These are phyloP conservation scores for Protonibea diacanthus DNA, from an alignment of 2,797 vertebrate species.

Conservation along the genomic window DNA sequence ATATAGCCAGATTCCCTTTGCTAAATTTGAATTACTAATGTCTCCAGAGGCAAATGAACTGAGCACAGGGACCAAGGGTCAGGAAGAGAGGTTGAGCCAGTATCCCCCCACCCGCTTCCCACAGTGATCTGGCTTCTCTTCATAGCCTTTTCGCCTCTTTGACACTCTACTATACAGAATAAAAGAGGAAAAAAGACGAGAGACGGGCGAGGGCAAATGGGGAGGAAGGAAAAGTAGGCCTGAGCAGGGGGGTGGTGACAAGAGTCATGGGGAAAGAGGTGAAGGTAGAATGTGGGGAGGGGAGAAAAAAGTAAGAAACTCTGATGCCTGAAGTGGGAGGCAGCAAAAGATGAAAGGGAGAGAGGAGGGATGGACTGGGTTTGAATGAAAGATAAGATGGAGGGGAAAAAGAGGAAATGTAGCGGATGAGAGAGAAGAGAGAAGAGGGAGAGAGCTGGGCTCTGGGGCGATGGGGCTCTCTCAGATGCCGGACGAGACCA, in stretches of 20 bases:
- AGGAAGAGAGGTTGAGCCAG: conserved; percentile 49
- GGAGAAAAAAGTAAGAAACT: conserved; percentile 30
- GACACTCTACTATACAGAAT: conserved; percentile 44
- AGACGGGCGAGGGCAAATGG: conserved; percentile 40
- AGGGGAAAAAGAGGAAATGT: conserved; percentile 55
- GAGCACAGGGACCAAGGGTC: conserved; percentile 58
- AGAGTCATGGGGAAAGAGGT: conserved; percentile 21
- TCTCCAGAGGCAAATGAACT: conserved; percentile 57
- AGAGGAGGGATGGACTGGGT: conserved; percentile 40
- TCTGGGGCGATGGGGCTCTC: conserved; percentile 66
- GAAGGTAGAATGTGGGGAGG: conserved; percentile 14
- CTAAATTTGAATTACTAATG: conserved; percentile 74
- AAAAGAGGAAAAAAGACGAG: conserved; percentile 31
- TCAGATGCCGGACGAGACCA: conserved; percentile 80
- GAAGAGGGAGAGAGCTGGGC: conserved; percentile 57
- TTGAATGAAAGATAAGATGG: conserved; percentile 68
- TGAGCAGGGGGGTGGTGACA: conserved; percentile 9
- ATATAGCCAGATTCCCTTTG: conserved; percentile 58
- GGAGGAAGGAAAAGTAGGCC: conserved; percentile 19
- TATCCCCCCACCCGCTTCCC: conserved; percentile 13
- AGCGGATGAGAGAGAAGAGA: conserved; percentile 59
- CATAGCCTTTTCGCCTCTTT: conserved; percentile 43
- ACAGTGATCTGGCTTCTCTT: conserved; percentile 59
- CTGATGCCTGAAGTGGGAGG: conserved; percentile 60
- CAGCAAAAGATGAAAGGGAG: conserved; percentile 65